Percentiles rank a stretch among this genome's conserved stretches.
These are phyloP conservation scores for Alligator mississippiensis DNA, from an alignment of 2,113 vertebrate species.

Conservation along the genomic window DNA sequence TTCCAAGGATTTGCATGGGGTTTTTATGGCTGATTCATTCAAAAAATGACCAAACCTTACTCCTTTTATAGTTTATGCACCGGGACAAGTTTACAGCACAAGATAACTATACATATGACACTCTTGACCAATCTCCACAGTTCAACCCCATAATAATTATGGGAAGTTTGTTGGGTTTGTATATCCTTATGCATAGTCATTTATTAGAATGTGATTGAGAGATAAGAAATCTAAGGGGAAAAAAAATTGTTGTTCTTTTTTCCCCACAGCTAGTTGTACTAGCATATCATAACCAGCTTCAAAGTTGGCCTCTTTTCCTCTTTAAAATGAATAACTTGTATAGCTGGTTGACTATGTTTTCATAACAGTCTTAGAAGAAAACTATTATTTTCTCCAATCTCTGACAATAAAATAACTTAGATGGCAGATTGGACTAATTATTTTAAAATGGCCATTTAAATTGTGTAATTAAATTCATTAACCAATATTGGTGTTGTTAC, in stretches of 20 bases:
- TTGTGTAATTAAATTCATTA: neutral
- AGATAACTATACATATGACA: neutral
- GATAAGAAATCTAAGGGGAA: neutral
- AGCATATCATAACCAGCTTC: neutral
- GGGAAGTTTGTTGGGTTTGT: neutral
- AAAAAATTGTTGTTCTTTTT: neutral
- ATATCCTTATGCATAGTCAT: neutral
- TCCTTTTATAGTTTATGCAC: too few relatives aligned
- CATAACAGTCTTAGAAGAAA: neutral
- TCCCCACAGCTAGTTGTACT: neutral
- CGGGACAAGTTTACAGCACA: neutral
- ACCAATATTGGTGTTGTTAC: too few relatives aligned
- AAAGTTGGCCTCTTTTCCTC: neutral
- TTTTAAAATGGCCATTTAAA: neutral
- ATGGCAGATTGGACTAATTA: neutral
- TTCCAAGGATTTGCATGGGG: too few relatives aligned
- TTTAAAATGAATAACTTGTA: neutral
- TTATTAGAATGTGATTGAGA: neutral
- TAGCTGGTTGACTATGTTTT: neutral
- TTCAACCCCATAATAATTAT: neutral
- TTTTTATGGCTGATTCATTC: neutral
- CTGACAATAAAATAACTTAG: neutral
- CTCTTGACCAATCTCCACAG: neutral
- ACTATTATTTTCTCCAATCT: neutral
- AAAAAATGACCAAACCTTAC: neutral